Conservation (phyloP, 2,888 invertebrate species). For the Cantharis flavilabris region DNA sequence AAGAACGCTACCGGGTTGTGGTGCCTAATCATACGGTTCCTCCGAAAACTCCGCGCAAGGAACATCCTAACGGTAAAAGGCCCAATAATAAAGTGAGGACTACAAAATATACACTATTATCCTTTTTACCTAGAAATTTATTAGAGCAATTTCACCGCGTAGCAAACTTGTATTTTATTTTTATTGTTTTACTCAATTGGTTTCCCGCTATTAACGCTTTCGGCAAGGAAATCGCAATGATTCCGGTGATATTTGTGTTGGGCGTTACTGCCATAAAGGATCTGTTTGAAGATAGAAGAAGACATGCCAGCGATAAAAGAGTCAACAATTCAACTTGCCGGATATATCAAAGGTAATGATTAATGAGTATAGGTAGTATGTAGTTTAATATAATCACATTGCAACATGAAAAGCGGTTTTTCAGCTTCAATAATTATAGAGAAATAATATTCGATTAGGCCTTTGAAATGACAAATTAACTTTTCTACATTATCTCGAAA, state of each 20-base stretch:
- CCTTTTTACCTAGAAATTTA: conserved; percentile 94
- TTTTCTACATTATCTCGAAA: background rate
- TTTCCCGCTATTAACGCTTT: conserved; percentile 93
- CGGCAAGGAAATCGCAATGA: conserved; percentile 94
- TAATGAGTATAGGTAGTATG: background rate
- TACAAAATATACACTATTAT: conserved; percentile 91
- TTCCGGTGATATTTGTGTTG: conserved; percentile 92
- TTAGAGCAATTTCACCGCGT: conserved; percentile 97
- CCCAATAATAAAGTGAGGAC: conserved; percentile 88
- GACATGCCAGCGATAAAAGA: conserved; percentile 88
- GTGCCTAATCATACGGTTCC: conserved; percentile 87
- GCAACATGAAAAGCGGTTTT: too few species aligned
- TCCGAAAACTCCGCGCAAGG: conserved; percentile 76
- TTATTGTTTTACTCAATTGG: conserved; percentile 95
- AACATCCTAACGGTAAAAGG: conserved; percentile 83
- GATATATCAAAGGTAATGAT: conserved; percentile 80
- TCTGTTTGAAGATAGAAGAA: conserved; percentile 88
- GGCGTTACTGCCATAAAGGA: conserved; percentile 94
- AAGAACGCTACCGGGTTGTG: conserved; percentile 70
- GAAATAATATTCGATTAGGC: background rate
- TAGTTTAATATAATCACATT: background rate
- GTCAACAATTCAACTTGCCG: conserved; percentile 93
- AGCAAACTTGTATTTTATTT: conserved; percentile 97
- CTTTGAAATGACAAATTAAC: background rate
- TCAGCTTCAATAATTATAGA: background rate